Evolutionary conservation across 2,797 vertebrate species (phyloP).

Genomic region (Melanogrammus aeglefinus): DNA sequence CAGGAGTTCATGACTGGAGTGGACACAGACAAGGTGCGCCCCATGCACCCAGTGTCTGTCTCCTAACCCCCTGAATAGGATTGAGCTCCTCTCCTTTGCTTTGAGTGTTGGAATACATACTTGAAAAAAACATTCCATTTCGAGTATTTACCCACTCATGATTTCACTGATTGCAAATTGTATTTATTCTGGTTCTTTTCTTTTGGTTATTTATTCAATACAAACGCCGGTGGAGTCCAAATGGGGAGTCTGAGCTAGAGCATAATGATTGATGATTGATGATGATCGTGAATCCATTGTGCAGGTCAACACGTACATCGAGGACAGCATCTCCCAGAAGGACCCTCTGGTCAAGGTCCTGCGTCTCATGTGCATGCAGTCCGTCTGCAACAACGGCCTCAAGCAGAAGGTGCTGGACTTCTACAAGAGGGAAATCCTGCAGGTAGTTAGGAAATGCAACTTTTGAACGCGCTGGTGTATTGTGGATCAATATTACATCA

Average conservation of each 20-base stretch:
- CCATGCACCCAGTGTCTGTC: neutral
- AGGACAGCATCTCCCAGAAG: constrained; percentile 93
- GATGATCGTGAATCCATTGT: neutral
- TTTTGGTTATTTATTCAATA: too few species aligned
- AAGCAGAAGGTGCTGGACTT: constrained; percentile 94
- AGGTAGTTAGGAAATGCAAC: constrained; percentile 70
- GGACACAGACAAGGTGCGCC: constrained; percentile 92
- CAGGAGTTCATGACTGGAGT: constrained; percentile 99
- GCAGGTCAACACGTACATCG: constrained; percentile 91
- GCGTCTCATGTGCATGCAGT: constrained; percentile 91
- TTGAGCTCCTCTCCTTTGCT: neutral
- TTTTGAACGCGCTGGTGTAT: neutral
- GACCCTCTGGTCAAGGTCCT: constrained; percentile 92
- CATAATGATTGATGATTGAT: too few species aligned
- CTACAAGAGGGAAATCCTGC: constrained; percentile 94
- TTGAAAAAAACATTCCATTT: neutral
- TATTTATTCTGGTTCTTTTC: neutral
- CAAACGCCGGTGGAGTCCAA: neutral
- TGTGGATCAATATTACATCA: neutral
- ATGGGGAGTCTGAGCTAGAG: neutral
- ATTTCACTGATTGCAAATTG: neutral
- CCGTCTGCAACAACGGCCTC: constrained; percentile 93
- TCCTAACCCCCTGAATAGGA: neutral
- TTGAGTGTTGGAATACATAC: neutral
- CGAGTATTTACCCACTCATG: neutral